Percentiles rank a stretch among this genome's conserved stretches.
phyloP scores from a whole-genome alignment of 2,113 vertebrate genomes.

The Marmota flaviventris region DNA sequence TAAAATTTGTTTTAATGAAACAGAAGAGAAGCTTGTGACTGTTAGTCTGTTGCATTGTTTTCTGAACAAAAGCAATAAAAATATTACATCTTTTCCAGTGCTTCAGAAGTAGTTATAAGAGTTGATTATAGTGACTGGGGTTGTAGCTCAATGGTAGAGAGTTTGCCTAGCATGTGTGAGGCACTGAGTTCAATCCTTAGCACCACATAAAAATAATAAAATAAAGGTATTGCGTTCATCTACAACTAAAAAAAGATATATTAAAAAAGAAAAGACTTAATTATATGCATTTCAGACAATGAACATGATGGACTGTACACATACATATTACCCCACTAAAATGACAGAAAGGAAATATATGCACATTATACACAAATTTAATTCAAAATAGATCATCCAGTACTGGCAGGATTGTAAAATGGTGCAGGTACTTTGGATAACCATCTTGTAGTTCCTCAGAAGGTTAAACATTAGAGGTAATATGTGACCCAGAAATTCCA shows the following conservation, averaged over 20 bases:
- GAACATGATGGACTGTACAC: neutral
- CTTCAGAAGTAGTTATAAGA: constrained; percentile 49
- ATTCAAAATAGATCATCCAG: neutral
- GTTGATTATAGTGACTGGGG: neutral
- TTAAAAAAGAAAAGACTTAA: neutral
- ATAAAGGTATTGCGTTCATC: too few species aligned
- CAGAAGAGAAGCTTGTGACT: neutral
- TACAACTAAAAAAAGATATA: neutral
- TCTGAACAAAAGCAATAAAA: constrained; percentile 45
- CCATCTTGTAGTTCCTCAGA: neutral
- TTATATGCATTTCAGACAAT: constrained; percentile 21
- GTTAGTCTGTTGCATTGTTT: constrained; percentile 9
- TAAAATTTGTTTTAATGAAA: constrained; percentile 62
- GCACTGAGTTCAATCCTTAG: too few species aligned
- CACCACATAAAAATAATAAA: too few species aligned
- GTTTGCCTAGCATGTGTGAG: too few species aligned
- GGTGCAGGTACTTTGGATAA: neutral
- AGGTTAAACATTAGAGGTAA: neutral
- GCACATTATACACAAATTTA: neutral
- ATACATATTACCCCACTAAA: neutral
- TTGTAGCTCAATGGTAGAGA: too few species aligned
- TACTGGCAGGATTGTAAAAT: neutral
- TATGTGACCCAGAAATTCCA: neutral
- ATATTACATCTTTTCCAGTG: constrained; percentile 31
- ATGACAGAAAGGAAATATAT: neutral